Evolutionary conservation across 2,888 invertebrate species (phyloP).

Genomic region (Agrotis puta): DNA sequence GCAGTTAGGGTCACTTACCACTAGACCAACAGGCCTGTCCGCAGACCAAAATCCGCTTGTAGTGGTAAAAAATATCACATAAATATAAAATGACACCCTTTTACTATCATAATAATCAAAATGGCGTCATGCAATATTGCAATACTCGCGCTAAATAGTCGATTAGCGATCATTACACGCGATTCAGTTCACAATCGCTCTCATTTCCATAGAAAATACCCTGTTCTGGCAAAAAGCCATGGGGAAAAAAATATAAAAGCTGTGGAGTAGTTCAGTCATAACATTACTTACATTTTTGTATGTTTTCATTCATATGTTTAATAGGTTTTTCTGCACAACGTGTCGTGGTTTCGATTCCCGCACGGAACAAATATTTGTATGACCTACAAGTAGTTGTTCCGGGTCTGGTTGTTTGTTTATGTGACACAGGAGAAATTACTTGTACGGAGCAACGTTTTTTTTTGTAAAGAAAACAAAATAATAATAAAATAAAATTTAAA

Average conservation of each 20-base stretch:
- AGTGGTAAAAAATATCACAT: not conserved
- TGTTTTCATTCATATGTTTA: not conserved
- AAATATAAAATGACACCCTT: not conserved
- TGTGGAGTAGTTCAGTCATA: slow-evolving; percentile 4
- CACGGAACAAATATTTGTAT: too few species aligned
- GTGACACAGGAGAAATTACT: too few species aligned
- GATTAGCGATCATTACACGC: slow-evolving; percentile 67
- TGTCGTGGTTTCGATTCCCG: too few species aligned
- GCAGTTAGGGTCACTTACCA: too few species aligned
- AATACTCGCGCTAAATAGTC: slow-evolving; percentile 65
- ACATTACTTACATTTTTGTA: not conserved
- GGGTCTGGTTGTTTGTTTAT: too few species aligned
- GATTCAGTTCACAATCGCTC: slow-evolving; percentile 61
- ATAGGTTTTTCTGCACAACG: too few species aligned
- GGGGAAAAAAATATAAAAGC: slow-evolving; percentile 26
- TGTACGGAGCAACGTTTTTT: too few species aligned
- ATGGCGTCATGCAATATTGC: slow-evolving; percentile 26
- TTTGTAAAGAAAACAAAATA: too few species aligned
- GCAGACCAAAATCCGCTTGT: too few species aligned
- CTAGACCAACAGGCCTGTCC: too few species aligned
- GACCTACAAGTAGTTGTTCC: too few species aligned
- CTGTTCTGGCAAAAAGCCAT: slow-evolving; percentile 62
- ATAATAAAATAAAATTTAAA: too few species aligned
- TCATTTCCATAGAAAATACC: slow-evolving; percentile 67
- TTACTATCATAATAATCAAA: slow-evolving; percentile 8